These are phyloP conservation scores for Cassiopea xamachana DNA, from an alignment of 30 jellyfish, hydroid and myxozoan genomes.

Conservation along the genomic window DNA sequence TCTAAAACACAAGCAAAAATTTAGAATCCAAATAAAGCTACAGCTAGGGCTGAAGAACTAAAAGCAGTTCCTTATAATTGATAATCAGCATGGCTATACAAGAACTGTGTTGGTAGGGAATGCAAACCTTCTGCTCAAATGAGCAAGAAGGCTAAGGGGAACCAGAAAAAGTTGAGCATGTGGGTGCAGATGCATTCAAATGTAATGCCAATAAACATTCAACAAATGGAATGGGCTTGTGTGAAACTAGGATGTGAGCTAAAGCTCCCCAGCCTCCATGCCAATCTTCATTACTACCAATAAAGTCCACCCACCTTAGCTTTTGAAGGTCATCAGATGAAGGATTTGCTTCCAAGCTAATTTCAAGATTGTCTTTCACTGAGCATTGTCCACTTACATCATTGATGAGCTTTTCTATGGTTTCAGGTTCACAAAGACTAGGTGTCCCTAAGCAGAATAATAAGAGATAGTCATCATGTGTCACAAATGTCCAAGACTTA, in stretches of 20 bases:
- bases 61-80: no score
- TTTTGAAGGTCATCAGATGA: constrained; percentile 27
- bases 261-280: neutral
- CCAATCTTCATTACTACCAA: no score
- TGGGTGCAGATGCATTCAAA: no score
- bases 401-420: constrained; percentile 46
- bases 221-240: neutral
- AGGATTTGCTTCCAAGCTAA: constrained; percentile 91
- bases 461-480: no score
- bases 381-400: neutral
- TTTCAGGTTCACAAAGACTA: constrained; percentile 81
- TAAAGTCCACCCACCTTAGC: constrained; percentile 64
- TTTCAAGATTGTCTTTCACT: constrained; percentile 51
- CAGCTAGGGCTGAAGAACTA: no score
- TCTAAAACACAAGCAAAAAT: constrained; percentile 37
- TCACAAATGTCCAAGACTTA: no score
- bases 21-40: neutral
- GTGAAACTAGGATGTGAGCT: neutral
- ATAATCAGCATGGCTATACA: no score
- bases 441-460: constrained; percentile 87
- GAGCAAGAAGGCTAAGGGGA: no score
- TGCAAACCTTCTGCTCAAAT: no score
- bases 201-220: no score
- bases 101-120: no score
- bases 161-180: no score